Evolutionary conservation across 2,888 invertebrate genomes (phyloP).

Genomic region (Drosophila prolongata): DNA sequence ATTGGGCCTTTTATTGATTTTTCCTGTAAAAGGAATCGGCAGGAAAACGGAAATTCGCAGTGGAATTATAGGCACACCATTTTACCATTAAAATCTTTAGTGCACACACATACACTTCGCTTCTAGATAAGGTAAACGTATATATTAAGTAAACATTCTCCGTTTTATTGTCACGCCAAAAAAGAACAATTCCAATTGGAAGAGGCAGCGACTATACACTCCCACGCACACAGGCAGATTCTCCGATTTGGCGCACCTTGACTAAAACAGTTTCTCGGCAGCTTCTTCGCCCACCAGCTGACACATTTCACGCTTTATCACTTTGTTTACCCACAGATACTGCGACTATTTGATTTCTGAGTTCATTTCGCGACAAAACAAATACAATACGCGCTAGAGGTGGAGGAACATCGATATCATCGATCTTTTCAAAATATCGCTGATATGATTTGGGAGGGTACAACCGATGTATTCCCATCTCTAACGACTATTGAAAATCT

Average conservation of each 20-base stretch:
- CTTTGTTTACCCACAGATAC: constrained; percentile 55
- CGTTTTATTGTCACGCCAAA: constrained; percentile 59
- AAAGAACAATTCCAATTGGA: constrained; percentile 65
- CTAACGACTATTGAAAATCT: too few species aligned
- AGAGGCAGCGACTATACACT: constrained; percentile 52
- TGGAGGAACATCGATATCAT: too few species aligned
- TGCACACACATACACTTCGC: background rate
- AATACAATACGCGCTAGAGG: constrained; percentile 31
- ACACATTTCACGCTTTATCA: constrained; percentile 62
- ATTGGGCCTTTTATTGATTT: constrained; percentile 74
- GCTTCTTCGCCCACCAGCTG: constrained; percentile 38
- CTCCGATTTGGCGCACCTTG: constrained; percentile 53
- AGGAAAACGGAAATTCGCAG: constrained; percentile 29
- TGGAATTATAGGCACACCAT: constrained; percentile 24
- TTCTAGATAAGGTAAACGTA: constrained; percentile 5
- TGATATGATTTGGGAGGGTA: too few species aligned
- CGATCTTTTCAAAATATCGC: too few species aligned
- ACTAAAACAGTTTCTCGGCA: constrained; percentile 46
- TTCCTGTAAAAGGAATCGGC: constrained; percentile 71
- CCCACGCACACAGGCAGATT: constrained; percentile 57
- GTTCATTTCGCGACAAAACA: constrained; percentile 65
- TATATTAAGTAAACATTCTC: constrained; percentile 38
- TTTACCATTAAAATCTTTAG: constrained; percentile 28
- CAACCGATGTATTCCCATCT: too few species aligned
- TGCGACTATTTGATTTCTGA: constrained; percentile 50